Base-by-base conservation (phyloP, 2,797 vertebrate genomes). In the Hippopotamyrus pictus region DNA sequence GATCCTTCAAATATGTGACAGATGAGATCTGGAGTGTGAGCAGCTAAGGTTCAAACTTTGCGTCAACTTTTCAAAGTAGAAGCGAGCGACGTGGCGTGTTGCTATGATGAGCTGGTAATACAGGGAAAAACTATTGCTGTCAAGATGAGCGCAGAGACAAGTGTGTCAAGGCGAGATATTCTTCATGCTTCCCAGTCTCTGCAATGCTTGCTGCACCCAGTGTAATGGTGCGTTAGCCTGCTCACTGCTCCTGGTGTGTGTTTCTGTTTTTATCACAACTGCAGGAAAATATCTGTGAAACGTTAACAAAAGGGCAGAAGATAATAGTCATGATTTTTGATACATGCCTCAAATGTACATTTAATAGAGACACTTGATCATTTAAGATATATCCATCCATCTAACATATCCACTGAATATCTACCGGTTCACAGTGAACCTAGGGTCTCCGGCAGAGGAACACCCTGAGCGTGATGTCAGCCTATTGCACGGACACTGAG, bases 1-100 rank as follows among this genome's bases (percentile, higher is more conserved):
- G 76, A 92, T 93, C 89, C 90, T 91, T 93, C 93, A 92, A 91
- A 91, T 93, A 88, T 92, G 93, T 95, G 94, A 95, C 94, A 95
- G 93, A 93, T 94, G 93, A 94, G 83, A 86, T 86, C 46, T 50
- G 59, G 46, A 69, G 57, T 37, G 59, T 50, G 44, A 89, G 88
- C 51, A 59, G 53, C 54, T 62, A 50, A 89, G 79, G 82, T 86
- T 89, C 44, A 65, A 85, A 89, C 82, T 41, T 62, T 50, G 41
- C 54, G 12, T 89, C 79, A 48, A 86, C 79, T 86, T 85, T 41
- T 65, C 65, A 79, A 53, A 79, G 25, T 7, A 65, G 29, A 88
- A 53, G 3, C 17, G 65, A 85, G 53, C 25, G 25, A 25, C 53
- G 3, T 41, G n/a, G 37, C n/a, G 3, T 76, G 29, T 88, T 73